Evolutionary conservation across 2,797 vertebrate genomes (phyloP).

Genomic region (Melopsittacus undulatus): DNA sequence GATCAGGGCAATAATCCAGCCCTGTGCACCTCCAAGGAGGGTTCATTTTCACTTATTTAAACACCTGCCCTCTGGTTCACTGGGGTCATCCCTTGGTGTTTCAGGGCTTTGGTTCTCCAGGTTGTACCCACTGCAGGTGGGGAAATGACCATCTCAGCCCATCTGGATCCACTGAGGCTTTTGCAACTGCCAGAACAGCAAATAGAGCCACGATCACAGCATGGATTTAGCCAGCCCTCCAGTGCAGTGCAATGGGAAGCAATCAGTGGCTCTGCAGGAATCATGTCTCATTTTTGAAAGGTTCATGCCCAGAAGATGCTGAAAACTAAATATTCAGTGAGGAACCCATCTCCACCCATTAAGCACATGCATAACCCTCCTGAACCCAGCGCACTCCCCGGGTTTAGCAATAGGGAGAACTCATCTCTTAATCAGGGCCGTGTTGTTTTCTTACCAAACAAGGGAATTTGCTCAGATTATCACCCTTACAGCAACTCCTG

Average conservation of each 20-base stretch:
- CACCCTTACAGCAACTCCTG: not conserved
- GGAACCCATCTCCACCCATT: not conserved
- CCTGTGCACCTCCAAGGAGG: not conserved
- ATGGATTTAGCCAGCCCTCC: not conserved
- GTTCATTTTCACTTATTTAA: not conserved
- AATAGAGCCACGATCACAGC: not conserved
- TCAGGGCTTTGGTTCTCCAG: not conserved
- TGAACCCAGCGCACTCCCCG: not conserved
- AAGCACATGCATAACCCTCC: not conserved
- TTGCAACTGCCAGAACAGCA: not conserved
- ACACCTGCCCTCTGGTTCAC: not conserved
- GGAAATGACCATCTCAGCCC: not conserved
- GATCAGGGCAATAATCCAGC: not conserved
- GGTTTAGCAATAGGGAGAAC: not conserved
- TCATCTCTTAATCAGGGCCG: not conserved
- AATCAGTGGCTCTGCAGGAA: not conserved
- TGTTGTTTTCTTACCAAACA: not conserved
- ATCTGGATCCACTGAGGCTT: fast-evolving
- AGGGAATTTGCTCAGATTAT: not conserved
- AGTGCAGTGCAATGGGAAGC: fast-evolving
- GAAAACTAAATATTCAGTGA: not conserved
- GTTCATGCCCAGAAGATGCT: not conserved
- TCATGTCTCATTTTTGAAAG: not conserved
- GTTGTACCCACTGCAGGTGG: no score
- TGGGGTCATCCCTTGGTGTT: not conserved